Evolutionary conservation across 2,888 invertebrate genomes (phyloP).

Genomic region (Drosophila kanekoi): DNA sequence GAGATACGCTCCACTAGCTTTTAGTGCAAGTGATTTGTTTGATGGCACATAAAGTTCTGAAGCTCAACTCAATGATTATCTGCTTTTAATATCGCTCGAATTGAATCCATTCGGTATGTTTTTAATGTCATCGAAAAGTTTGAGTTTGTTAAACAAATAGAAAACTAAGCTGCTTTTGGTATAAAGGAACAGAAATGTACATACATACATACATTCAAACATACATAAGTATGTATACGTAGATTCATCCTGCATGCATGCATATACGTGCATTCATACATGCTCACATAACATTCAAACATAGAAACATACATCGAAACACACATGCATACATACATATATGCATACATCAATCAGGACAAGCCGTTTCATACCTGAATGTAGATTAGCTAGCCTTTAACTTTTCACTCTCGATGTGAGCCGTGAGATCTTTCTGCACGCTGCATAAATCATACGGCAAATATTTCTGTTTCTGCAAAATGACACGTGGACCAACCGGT

Average conservation of each 20-base stretch:
- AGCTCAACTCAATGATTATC: constrained; percentile 29
- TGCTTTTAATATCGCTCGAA: constrained; percentile 6
- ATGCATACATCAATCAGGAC: too few relatives aligned
- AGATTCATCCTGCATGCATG: too few relatives aligned
- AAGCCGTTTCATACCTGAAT: too few relatives aligned
- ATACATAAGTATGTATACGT: too few relatives aligned
- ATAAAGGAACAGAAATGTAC: too few relatives aligned
- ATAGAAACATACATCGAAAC: not conserved
- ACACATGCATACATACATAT: too few relatives aligned
- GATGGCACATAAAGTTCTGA: constrained; percentile 47
- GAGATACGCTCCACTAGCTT: constrained; percentile 50
- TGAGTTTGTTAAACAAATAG: not conserved
- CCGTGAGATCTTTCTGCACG: constrained; percentile 26
- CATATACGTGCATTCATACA: too few relatives aligned
- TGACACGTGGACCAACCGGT: constrained; percentile 11
- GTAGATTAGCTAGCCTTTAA: too few relatives aligned
- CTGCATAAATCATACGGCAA: constrained; percentile 46
- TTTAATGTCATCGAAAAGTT: constrained; percentile 1
- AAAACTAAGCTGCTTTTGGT: too few relatives aligned
- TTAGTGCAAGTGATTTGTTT: constrained; percentile 55
- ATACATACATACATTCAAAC: too few relatives aligned
- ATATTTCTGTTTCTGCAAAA: constrained; percentile 9
- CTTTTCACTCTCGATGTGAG: not conserved
- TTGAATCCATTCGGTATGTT: constrained; percentile 16
- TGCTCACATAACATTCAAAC: not conserved